A percentile compares a stretch with the other conserved stretches of the same genome.
phyloP scores from a whole-genome alignment of 92 coral and sea anemone species.

The Porites evermanni region DNA sequence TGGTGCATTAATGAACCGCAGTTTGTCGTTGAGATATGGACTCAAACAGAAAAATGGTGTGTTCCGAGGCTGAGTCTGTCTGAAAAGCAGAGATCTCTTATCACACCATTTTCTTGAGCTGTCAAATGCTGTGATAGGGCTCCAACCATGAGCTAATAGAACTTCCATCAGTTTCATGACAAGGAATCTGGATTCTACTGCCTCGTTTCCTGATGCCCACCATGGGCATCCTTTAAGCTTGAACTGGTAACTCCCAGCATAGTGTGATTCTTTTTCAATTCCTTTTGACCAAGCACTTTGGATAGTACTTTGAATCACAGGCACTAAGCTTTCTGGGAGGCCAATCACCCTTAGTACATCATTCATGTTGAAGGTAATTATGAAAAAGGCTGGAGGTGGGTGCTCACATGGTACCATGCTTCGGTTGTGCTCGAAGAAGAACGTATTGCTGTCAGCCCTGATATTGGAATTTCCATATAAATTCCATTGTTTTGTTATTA shows the following conservation, averaged over 20 bases:
- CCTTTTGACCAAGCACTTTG: constrained; percentile 50
- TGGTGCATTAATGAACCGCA: constrained; percentile 61
- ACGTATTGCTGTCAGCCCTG: constrained; percentile 43
- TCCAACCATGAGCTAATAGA: constrained; percentile 74
- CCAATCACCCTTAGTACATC: constrained; percentile 62
- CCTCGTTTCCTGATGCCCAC: constrained; percentile 71
- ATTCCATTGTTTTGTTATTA: background rate
- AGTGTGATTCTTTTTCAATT: constrained; percentile 47
- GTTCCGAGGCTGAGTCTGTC: constrained; percentile 54
- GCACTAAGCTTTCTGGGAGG: constrained; percentile 46
- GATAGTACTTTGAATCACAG: constrained; percentile 48
- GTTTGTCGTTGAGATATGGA: constrained; percentile 49
- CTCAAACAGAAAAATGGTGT: constrained; percentile 67
- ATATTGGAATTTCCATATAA: constrained; percentile 23
- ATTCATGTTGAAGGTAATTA: constrained; percentile 52
- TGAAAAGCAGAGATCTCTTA: constrained; percentile 63
- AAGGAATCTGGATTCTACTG: constrained; percentile 66
- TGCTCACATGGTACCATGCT: constrained; percentile 10
- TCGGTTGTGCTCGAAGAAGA: constrained; percentile 65
- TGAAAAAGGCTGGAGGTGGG: background rate
- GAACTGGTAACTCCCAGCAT: constrained; percentile 71
- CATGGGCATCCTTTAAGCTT: constrained; percentile 75
- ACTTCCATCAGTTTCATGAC: constrained; percentile 73
- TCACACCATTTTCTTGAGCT: constrained; percentile 41
- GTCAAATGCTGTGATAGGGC: constrained; percentile 52